Evolutionary conservation across 2,797 vertebrate genomes (phyloP), one percentile per base, ranked within the genome.

Genomic region (Helostoma temminkii): DNA sequence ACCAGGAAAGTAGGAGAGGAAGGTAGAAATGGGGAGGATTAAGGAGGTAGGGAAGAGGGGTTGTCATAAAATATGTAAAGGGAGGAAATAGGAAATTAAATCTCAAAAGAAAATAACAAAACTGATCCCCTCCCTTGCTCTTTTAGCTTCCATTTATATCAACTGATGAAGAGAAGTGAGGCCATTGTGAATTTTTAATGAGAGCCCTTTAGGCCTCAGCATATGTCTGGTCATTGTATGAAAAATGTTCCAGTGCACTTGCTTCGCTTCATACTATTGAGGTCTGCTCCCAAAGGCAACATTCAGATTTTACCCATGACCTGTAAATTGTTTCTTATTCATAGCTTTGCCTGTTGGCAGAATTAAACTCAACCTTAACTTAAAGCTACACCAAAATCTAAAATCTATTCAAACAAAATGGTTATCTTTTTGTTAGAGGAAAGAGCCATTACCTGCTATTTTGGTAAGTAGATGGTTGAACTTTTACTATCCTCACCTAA

Each of bases 21-120:
- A 36, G 69, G 83, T 59, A 59, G 47, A 45, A 47, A 19, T 34
- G 19, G 14, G 25, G 46, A 43, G 54, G 53, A 63, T 78, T 72
- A 54, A 80, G 70, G 56, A 72, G 78, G 54, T 60, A 41, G 36
- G 53, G 21, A 36, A 62, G 71, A 60, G 63, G 55, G 41, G 12
- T 64, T 84, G 60, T 74, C 74, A 90, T 93, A 82, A 93, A 93
- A 92, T 91, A 92, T 93, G 90, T 84, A 91, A 91, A 76, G 76
- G 79, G 80, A 92, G 92, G 88, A 94, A 93, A 93, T 94, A 92
- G 92, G 88, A 94, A 93, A 93, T 94, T 91, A 91, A 93, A 89
- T 88, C 66, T 76, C 30, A 77, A 88, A 86, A 71, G 81, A 91
- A 93, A 93, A 92, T 93, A 91, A 84, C 75, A 88, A 88, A 93